Evolutionary conservation across 2,113 vertebrate species (phyloP).

Genomic region (Sceloporus tristichus): DNA sequence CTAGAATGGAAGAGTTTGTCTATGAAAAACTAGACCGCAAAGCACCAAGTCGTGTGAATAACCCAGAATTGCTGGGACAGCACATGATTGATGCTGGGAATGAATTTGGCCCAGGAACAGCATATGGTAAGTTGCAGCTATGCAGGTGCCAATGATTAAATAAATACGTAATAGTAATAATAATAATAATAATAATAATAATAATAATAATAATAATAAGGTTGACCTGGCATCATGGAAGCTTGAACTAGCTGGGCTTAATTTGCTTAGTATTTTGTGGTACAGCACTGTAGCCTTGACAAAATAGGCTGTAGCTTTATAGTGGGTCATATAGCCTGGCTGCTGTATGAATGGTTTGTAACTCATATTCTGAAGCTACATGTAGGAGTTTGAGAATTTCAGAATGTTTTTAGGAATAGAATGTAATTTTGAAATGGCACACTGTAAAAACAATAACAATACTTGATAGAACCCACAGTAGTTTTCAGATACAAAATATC

Average conservation of each 20-base stretch:
- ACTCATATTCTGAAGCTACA: background rate
- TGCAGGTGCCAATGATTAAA: background rate
- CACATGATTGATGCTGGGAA: slow-evolving; percentile 95
- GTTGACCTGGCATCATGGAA: background rate
- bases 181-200: background rate
- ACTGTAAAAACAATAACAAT: background rate
- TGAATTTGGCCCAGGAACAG: slow-evolving; percentile 95
- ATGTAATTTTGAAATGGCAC: background rate
- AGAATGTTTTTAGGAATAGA: background rate
- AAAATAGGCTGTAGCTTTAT: background rate
- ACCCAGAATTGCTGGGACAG: slow-evolving; percentile 93
- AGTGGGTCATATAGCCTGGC: background rate
- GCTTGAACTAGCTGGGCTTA: background rate
- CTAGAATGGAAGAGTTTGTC: slow-evolving; percentile 97
- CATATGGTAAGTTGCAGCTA: slow-evolving; percentile 87
- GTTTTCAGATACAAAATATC: background rate
- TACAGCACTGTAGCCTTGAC: background rate
- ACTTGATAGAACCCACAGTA: background rate
- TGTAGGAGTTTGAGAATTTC: background rate
- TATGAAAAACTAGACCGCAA: slow-evolving; percentile 99
- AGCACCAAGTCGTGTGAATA: slow-evolving; percentile 92
- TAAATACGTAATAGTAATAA: background rate
- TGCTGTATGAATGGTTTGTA: background rate
- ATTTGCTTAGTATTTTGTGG: background rate
- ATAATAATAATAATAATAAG: background rate